Base-by-base conservation (phyloP, 2,888 invertebrate genomes). In the Cerastis rubricosa region DNA sequence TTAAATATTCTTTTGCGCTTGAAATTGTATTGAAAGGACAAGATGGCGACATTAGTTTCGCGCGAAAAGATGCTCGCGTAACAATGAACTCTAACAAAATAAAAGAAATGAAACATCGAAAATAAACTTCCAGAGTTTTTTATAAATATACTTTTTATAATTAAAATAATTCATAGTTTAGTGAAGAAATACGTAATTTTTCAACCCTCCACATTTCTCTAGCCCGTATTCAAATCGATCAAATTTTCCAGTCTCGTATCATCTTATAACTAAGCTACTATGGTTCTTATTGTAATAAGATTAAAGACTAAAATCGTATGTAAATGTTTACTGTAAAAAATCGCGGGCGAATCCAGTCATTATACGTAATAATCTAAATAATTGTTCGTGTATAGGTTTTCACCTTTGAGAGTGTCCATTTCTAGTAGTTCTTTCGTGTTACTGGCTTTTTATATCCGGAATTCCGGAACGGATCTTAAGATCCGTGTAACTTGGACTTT, bases 401-500 rank as follows among this genome's bases (percentile, higher is more conserved):
- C 87, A 87, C 80, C 74, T 83, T 88, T 87, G 68, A 87, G 76
- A 87, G 83, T 87, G 89, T 87, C 89, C 89, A 87, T 85, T 85
- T 78, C 80, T 87, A 51, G 87, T 88, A 88, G 87, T 54, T 40
- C 80, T 54, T 84, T 88, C 69, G 71, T 75, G 64, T 69, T 45
- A 67, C 51, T 19, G 54, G 68, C 51, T 65, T 43, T 61, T 45
- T 29, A 77, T 57, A 69, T 74, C 73, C 64, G 73, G 70, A 76
- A 59, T 82, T 83, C 35, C 29, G 43, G 54, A 2, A 68, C 64
- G 79, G 79, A 79, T 83, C 79, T 84, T 69, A 84, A 83, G 69
- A 65, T 80, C 35, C 22, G 19, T 35, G 40, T 74, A 35, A 45
- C 29, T 25, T 35, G 35, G 12, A 29, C 11, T 71, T 22, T 2